A percentile compares a stretch with the other conserved stretches of the same genome.
These are phyloP conservation scores for Bedellia somnulentella DNA, from an alignment of 2,888 invertebrate species.

Conservation along the genomic window DNA sequence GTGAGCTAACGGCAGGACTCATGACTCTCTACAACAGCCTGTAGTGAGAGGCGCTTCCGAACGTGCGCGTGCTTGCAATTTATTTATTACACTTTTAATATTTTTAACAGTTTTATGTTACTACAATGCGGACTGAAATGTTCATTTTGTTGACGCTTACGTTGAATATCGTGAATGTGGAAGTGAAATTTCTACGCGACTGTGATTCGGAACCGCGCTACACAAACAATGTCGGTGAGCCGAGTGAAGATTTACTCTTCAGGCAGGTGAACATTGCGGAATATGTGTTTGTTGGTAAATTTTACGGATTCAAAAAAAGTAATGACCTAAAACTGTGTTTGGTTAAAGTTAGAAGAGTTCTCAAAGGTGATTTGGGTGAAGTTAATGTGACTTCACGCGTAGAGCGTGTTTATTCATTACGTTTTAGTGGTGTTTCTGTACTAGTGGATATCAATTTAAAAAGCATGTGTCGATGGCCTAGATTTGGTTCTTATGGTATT, in stretches of 20 bases:
- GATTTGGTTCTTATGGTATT: conserved; percentile 36
- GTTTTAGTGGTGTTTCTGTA: conserved; percentile 36
- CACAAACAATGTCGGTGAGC: too few relatives aligned
- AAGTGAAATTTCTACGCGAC: conserved; percentile 1
- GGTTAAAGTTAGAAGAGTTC: conserved; percentile 40
- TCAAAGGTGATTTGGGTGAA: conserved; percentile 45
- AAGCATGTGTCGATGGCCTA: conserved; percentile 27
- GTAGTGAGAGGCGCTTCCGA: conserved; percentile 34
- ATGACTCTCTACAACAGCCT: conserved; percentile 31
- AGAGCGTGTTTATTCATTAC: conserved; percentile 23
- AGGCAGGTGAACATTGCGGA: conserved; percentile 31
- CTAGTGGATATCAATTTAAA: conserved; percentile 24
- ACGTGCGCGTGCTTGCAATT: conserved; percentile 40
- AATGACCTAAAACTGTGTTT: conserved; percentile 28
- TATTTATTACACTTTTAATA: too few relatives aligned
- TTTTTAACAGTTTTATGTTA: conserved; percentile 8
- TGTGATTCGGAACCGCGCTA: not conserved
- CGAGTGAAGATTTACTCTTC: too few relatives aligned
- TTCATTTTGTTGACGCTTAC: conserved; percentile 22
- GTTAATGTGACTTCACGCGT: conserved; percentile 30
- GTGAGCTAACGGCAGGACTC: too few relatives aligned
- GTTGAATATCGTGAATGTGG: conserved; percentile 15
- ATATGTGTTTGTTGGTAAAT: conserved; percentile 45
- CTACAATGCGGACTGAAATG: conserved; percentile 20
- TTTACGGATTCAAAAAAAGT: conserved; percentile 24